Evolutionary conservation across 2,888 invertebrate genomes (phyloP), one percentile per base, ranked within the genome.

Genomic region (Eumacrocentrus americanus): DNA sequence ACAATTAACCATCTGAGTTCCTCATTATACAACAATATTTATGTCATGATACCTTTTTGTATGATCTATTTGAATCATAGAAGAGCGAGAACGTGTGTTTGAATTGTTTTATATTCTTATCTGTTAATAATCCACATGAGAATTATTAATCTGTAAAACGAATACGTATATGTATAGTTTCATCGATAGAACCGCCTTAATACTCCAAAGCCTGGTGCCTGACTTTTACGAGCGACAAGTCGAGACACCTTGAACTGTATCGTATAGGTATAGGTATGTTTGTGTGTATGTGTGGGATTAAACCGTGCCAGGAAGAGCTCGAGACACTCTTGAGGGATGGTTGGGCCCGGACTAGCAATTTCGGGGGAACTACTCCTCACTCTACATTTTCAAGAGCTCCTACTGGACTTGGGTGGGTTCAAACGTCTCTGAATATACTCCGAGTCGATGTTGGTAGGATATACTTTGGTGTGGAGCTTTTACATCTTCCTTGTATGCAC

Each of bases 271-370:
- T 40, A 2, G 9, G 12, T 37, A 37, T 20, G 11, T 7, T 52
- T 25, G 18, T 37, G 29, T 34, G 2, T 37, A 34, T 20, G n/a
- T 20, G 51, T 22, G 35, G 20, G 51, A 42, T 54, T 44, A 44
- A 46, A 54, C 18, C 18, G 44, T 29, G 12, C 34, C 18, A 29
- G 16, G 29, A 40, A 53, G 42, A 57, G 58, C 53, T 29, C 9
- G 22, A 50, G 38, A 57, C 58, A 57, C 54, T 64, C 62, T 62
- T 62, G 66, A 61, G 61, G 62, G 47, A 60, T 23, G 25, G 46
- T 29, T 29, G 58, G 61, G 57, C 53, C 48, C 50, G 57, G 60
- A 64, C 64, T 66, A 52, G 64, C 64, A 66, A 66, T 66, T 66
- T 61, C 58, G 61, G 51, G 40, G 44, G 48, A 60, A 59, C 59